Evolutionary conservation across 2,888 invertebrate genomes (phyloP), one percentile per base, ranked within the genome.

Genomic region (Flexamia atlantica): DNA sequence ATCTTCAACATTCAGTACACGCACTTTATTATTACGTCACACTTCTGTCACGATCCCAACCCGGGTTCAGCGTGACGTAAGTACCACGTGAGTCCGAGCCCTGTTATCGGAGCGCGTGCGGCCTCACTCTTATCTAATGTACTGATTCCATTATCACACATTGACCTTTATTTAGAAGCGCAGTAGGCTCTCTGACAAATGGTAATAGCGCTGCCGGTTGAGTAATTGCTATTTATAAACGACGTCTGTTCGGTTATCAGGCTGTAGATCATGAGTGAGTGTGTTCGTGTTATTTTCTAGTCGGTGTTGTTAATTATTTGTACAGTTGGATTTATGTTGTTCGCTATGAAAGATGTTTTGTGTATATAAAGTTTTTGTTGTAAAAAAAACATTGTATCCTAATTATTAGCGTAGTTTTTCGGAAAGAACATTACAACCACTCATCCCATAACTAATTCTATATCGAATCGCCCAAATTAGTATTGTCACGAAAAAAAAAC

Each of bases 101-200:
- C 20, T 57, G 57, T 46, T 57, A 57, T 57, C 57, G 12, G 9
- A 3, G 57, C 57, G 57, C 57, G 57, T 57, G 57, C 57, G 57
- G 20, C 57, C 57, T 57, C 23, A 57, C 57, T 23, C 57, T 57
- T 57, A 57, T 57, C 57, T 57, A 57, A 57, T 57, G 20, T 20
- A 57, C 57, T 57, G 57, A 20, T 23, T 57, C 57, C 12, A 57
- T 57, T 57, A 57, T 57, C 57, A 57, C 57, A 23, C 57, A 57
- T 57, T 57, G 57, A 57, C 57, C 57, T 57, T 57, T 57, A 57
- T 57, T 23, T 57, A 23, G 20, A 14, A 57, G 57, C 46, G 46
- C 46, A 46, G 46, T 46, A 14, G 46, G 46, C 46, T 46, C 46
- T 46, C 46, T 46, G 46, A 46, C 46, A 10, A 12, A 46, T 46